Evolutionary conservation across 2,797 vertebrate species (phyloP).

Genomic region (Benthosema pterotum): DNA sequence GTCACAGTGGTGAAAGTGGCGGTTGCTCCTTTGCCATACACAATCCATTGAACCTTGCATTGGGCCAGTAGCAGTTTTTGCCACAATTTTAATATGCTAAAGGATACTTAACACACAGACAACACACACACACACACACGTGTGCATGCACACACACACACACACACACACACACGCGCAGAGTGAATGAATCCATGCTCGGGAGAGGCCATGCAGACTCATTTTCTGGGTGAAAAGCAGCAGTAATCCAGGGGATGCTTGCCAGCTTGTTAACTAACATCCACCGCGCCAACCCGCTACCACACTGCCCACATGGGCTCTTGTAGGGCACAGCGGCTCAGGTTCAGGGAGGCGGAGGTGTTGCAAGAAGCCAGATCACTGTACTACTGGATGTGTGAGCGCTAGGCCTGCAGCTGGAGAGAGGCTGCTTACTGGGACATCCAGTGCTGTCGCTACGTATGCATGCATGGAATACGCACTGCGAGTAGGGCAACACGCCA

Average conservation of each 20-base stretch:
- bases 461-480: no score
- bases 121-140: no score
- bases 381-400: constrained; percentile 61
- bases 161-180: neutral
- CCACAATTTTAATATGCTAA: no score
- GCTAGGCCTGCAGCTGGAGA: constrained; percentile 72
- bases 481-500: no score
- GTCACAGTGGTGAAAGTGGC: no score
- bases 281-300: constrained; percentile 49
- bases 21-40: no score
- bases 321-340: constrained; percentile 47
- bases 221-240: constrained; percentile 34
- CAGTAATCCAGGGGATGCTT: constrained; percentile 30
- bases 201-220: constrained; percentile 15
- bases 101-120: no score
- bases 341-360: constrained; percentile 66
- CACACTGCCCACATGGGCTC: constrained; percentile 42
- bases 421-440: constrained; percentile 57
- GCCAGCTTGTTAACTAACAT: constrained; percentile 8
- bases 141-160: no score
- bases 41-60: no score
- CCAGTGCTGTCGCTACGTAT: no score
- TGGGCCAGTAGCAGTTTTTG: no score
- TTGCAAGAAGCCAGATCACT: constrained; percentile 65
- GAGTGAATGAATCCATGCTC: constrained; percentile 3